A percentile compares a stretch with the other conserved stretches of the same genome.
Conservation (phyloP, 2,113 vertebrate species). For the Trichechus manatus region DNA sequence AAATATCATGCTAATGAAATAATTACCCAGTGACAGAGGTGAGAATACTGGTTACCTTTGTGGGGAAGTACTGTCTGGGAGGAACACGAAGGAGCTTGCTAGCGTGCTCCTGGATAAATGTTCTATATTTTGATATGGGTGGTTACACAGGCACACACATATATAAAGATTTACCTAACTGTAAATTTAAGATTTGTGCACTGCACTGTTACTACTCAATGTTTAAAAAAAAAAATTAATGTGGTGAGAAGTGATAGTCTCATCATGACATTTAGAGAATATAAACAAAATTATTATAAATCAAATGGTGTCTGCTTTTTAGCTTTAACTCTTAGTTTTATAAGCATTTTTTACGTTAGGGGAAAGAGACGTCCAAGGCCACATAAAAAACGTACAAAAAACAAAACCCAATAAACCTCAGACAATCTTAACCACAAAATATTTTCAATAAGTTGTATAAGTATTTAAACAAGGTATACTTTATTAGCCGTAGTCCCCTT, state of each 20-base stretch:
- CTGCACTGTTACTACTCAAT: not conserved
- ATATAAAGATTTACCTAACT: not conserved
- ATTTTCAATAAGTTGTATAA: not conserved
- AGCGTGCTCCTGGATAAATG: not conserved
- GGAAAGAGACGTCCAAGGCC: not conserved
- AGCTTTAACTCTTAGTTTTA: slow-evolving; percentile 9
- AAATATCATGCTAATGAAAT: not conserved
- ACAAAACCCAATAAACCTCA: not conserved
- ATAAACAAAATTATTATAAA: not conserved
- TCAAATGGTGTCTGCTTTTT: not conserved
- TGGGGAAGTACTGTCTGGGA: not conserved
- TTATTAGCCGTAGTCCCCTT: not conserved
- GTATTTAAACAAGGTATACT: not conserved
- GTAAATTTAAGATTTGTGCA: not conserved
- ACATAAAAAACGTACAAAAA: not conserved
- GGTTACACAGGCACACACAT: not conserved
- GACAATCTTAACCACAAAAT: not conserved
- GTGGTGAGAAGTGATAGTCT: not conserved
- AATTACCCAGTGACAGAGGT: not conserved
- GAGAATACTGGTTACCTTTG: not conserved
- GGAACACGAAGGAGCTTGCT: not conserved
- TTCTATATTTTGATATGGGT: not conserved
- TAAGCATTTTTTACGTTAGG: slow-evolving; percentile 5
- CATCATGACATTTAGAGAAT: not conserved
- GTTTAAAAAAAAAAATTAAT: not conserved